phyloP scores from a whole-genome alignment of 1,140 invertebrate species.

The Paramacrobiotus metropolitanus region DNA sequence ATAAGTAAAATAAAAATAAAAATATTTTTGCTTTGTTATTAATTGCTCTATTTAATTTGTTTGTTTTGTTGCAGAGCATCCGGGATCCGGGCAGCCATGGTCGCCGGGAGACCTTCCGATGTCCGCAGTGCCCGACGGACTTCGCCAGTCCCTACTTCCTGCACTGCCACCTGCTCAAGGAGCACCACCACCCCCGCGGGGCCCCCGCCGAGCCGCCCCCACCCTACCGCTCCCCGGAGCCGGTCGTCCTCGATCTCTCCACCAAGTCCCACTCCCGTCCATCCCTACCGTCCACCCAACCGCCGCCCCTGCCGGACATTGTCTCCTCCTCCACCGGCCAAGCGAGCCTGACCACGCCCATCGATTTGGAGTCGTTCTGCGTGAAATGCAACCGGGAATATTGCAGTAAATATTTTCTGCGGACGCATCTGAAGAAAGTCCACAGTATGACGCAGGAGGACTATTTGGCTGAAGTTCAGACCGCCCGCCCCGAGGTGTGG shows the following conservation, averaged over 20 bases:
- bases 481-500: not conserved
- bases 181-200: not conserved
- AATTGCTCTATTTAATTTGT: no score
- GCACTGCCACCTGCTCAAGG: not conserved
- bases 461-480: constrained; percentile 26
- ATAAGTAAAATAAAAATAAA: no score
- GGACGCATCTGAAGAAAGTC: constrained; percentile 95
- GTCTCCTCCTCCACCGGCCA: not conserved
- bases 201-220: not conserved
- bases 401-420: constrained; percentile 76
- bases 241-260: not conserved
- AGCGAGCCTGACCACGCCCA: no score
- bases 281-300: not conserved
- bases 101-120: not conserved
- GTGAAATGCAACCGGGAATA: constrained; percentile 84
- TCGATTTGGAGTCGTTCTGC: constrained; percentile 36
- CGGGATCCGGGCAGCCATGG: not conserved
- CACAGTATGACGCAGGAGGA: constrained; percentile 72
- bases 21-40: no score
- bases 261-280: not conserved
- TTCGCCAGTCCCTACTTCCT: not conserved
- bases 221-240: no score
- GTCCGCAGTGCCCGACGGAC: not conserved
- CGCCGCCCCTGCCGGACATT: not conserved
- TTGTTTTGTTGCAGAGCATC: not conserved